Base-by-base conservation (phyloP, 2,888 invertebrate genomes). In the Leptinotarsa juncta region DNA sequence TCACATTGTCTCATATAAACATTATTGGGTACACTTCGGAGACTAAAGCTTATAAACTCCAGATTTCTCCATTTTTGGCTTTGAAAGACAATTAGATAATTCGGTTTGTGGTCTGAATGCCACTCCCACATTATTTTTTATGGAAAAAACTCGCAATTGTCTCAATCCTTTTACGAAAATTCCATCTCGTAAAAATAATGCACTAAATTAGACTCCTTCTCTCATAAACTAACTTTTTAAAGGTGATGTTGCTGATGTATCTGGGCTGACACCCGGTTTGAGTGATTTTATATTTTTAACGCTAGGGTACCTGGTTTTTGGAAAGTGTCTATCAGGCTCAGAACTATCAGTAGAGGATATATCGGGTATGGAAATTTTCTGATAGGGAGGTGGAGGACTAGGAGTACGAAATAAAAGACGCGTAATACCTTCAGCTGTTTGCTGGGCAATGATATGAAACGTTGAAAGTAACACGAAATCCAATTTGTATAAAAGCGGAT, bases 351-450 rank as follows among this genome's bases (percentile, higher is more conserved):
- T 79, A 20, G 79, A 79, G 42, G 78, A 76, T 10, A 81, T 77
- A 60, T 80, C 80, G n/a, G 75, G 71, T 26, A 75, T 76, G 23
- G 68, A 71, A 65, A 75, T 66, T 55, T 74, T 71, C 32, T 74
- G 71, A 74, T 75, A 70, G 57, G 78, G 76, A 55, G 74, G 76
- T 23, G 71, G 73, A 53, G 77, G 76, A 51, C 70, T 67, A 49
- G 79, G 76, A 51, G 74, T 66, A 16, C 74, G 49, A 53, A 74
- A 71, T 67, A 57, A 67, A 48, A 66, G 68, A 53, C 57, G 48
- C n/a, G 82, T 77, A 77, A 82, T 87, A 87, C 87, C 87, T 87
- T 86, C 86, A 74, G 85, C 84, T 67, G 85, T 81, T 77, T 85
- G 83, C 62, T 84, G 81, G 32, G 85, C 83, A 3, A 23, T 23